Conservation (phyloP, 2,888 invertebrate genomes). For the Lasioglossum pauxillum region DNA sequence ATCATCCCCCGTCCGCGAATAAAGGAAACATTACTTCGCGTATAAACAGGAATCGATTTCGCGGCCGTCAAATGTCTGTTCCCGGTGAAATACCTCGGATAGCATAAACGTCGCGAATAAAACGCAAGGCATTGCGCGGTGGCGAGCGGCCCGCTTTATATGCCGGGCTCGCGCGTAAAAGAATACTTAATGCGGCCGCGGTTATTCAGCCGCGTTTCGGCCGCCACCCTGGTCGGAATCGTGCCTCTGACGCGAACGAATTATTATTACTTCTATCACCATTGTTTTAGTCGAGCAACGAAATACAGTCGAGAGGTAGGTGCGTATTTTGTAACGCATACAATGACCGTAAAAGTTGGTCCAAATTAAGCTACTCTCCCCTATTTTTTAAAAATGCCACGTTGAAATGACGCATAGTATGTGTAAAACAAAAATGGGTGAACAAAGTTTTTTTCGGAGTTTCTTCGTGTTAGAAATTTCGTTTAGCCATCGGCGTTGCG, state of each 20-base stretch:
- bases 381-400: too few relatives aligned
- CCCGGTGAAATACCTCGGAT: not conserved
- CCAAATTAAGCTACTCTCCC: too few relatives aligned
- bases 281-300: too few relatives aligned
- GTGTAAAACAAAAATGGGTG: too few relatives aligned
- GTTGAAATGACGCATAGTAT: too few relatives aligned
- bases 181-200: constrained; percentile 30
- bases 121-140: not conserved
- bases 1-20: constrained; percentile 24
- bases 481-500: not conserved
- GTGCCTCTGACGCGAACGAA: not conserved
- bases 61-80: constrained; percentile 24
- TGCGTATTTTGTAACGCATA: too few relatives aligned
- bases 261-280: not conserved
- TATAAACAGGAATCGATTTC: constrained; percentile 39
- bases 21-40: constrained; percentile 18
- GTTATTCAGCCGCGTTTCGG: not conserved
- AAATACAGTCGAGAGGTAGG: too few relatives aligned
- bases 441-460: not conserved
- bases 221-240: not conserved
- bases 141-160: constrained; percentile 1
- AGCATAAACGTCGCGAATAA: constrained; percentile 42
- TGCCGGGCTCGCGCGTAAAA: constrained; percentile 28
- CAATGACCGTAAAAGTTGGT: too few relatives aligned
- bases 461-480: not conserved